These are phyloP conservation scores for Avahi laniger DNA, from an alignment of 2,797 vertebrate species.

Conservation along the genomic window DNA sequence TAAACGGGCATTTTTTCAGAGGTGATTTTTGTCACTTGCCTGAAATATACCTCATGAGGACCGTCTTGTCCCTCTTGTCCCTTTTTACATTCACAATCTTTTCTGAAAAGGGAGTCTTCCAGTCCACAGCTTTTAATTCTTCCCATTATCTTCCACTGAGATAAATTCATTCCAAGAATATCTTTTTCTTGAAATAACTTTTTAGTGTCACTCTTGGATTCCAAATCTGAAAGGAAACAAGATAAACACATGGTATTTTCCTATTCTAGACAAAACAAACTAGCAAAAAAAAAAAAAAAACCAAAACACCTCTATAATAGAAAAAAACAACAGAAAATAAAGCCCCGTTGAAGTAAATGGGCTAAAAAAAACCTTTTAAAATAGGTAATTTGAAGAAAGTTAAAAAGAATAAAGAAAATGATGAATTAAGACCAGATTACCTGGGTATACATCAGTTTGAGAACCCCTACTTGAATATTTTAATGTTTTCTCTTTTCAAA, in stretches of 20 bases:
- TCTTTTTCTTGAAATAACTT: conserved; percentile 59
- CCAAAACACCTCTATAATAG: background rate
- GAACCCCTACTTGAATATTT: background rate
- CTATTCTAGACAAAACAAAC: conserved; percentile 40
- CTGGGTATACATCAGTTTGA: background rate
- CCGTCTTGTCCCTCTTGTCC: background rate
- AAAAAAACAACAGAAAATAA: background rate
- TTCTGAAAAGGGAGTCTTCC: conserved; percentile 45
- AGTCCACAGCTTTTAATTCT: conserved; percentile 52
- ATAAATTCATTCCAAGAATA: conserved; percentile 57
- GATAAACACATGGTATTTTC: background rate
- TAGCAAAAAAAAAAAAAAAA: background rate
- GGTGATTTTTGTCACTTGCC: background rate
- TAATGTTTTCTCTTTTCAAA: background rate
- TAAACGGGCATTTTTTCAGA: conserved; percentile 48
- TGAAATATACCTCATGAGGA: conserved; percentile 51
- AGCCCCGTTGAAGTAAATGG: background rate
- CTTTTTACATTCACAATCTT: conserved; percentile 52
- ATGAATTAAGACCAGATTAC: background rate
- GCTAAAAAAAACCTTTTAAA: background rate
- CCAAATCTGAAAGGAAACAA: conserved; percentile 68
- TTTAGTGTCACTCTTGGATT: conserved; percentile 43
- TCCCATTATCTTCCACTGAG: conserved; percentile 62
- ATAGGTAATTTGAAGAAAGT: background rate
- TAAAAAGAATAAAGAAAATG: background rate